phyloP scores from a whole-genome alignment of 2,797 vertebrate genomes.

The Myotis daubentonii region DNA sequence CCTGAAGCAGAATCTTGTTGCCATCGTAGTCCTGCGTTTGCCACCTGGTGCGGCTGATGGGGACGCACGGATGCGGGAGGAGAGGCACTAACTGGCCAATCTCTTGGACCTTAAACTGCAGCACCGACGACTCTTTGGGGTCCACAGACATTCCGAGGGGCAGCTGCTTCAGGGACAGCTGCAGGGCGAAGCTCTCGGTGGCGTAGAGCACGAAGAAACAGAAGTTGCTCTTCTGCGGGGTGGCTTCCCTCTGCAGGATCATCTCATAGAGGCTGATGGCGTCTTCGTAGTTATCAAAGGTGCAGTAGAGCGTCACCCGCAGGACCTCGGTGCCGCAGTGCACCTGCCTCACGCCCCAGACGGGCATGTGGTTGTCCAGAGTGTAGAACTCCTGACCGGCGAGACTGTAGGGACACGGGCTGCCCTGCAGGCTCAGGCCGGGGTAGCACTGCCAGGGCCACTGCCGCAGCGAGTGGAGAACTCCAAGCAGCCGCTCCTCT shows the following conservation, averaged over 20 bases:
- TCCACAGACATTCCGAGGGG: slow-evolving; percentile 88
- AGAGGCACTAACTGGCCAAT: slow-evolving; percentile 96
- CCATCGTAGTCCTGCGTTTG: slow-evolving; percentile 97
- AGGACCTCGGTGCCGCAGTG: slow-evolving; percentile 91
- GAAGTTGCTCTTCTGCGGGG: slow-evolving; percentile 87
- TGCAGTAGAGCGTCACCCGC: slow-evolving; percentile 92
- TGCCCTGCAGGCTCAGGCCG: slow-evolving; percentile 79
- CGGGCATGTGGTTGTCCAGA: slow-evolving; percentile 92
- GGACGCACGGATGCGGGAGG: slow-evolving; percentile 93
- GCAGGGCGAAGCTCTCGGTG: slow-evolving; percentile 82
- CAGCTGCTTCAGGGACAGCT: slow-evolving; percentile 94
- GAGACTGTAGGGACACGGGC: slow-evolving; percentile 81
- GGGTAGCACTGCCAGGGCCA: slow-evolving; percentile 93
- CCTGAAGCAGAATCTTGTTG: slow-evolving; percentile 96
- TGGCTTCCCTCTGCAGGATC: slow-evolving; percentile 89
- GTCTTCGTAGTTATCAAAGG: slow-evolving; percentile 94
- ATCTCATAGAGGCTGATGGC: slow-evolving; percentile 92
- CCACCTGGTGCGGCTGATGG: slow-evolving; percentile 95
- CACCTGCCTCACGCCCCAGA: slow-evolving; percentile 93
- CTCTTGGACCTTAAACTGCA: slow-evolving; percentile 94
- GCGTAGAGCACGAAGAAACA: slow-evolving; percentile 90
- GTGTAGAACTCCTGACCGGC: slow-evolving; percentile 92
- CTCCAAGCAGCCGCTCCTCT: slow-evolving; percentile 91
- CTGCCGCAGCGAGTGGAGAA: slow-evolving; percentile 91
- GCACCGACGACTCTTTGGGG: slow-evolving; percentile 88